These are phyloP conservation scores for Ciona savignyi DNA, from an alignment of 23 tunicate genomes.

Conservation along the genomic window DNA sequence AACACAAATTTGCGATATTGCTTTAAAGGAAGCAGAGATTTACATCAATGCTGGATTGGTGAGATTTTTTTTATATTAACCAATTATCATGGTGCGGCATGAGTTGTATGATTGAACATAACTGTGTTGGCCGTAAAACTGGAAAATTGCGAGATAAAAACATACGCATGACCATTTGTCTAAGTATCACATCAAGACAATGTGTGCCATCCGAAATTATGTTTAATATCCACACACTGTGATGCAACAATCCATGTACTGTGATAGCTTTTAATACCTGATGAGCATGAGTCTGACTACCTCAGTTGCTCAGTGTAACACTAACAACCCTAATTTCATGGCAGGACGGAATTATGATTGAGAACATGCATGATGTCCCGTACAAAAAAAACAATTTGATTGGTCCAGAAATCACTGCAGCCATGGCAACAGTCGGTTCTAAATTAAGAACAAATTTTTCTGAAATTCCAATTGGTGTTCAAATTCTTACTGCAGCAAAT, in stretches of 20 bases:
- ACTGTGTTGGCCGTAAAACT: too few species aligned
- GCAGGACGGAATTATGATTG: constrained; percentile 82
- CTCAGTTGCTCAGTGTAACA: background rate
- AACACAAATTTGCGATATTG: constrained; percentile 30
- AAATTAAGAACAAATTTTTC: constrained; percentile 41
- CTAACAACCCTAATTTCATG: background rate
- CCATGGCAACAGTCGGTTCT: constrained; percentile 59
- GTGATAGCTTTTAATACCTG: too few species aligned
- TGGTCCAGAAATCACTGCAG: constrained; percentile 79
- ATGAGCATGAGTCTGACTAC: too few species aligned
- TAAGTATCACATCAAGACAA: too few species aligned
- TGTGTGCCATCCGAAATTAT: too few species aligned
- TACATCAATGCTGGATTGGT: constrained; percentile 39
- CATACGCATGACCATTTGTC: too few species aligned
- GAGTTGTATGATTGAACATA: background rate
- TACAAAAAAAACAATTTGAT: constrained; percentile 29
- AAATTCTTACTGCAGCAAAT: constrained; percentile 78
- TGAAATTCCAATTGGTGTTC: constrained; percentile 64
- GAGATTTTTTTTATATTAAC: too few species aligned
- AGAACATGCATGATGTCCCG: constrained; percentile 97
- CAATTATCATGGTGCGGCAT: background rate
- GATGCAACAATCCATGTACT: too few species aligned
- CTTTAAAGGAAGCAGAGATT: constrained; percentile 60
- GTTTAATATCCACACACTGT: too few species aligned
- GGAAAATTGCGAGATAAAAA: too few species aligned